Conservation (phyloP, 2,797 vertebrate species). For the Macropus fuliginosus region DNA sequence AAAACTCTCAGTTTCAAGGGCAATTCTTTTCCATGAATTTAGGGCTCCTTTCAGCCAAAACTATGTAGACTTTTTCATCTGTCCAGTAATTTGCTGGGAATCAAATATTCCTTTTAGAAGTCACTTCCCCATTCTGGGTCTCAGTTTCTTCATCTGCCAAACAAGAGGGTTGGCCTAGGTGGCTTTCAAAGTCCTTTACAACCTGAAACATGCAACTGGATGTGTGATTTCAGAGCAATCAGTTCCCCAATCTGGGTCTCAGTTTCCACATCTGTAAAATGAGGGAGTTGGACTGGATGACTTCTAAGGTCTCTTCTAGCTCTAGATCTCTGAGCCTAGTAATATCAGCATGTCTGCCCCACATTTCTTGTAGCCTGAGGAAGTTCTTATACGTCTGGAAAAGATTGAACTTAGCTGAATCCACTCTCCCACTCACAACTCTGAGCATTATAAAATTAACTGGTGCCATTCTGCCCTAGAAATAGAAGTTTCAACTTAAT, state of each 20-base stretch:
- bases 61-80: background rate
- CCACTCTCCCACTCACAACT: background rate
- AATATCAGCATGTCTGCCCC: background rate
- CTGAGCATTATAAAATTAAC: constrained; percentile 45
- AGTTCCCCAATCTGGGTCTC: background rate
- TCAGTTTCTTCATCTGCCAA: background rate
- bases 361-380: background rate
- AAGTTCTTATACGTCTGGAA: background rate
- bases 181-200: background rate
- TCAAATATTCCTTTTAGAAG: constrained; percentile 1
- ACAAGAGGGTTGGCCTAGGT: background rate
- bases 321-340: background rate
- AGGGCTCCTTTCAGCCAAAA: constrained; percentile 33
- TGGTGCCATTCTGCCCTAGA: background rate
- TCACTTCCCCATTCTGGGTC: background rate
- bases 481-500: constrained; percentile 25
- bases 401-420: constrained; percentile 42
- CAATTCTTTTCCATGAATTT: constrained; percentile 6
- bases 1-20: constrained; percentile 19
- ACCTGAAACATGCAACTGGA: background rate
- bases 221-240: background rate
- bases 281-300: background rate
- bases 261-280: background rate
- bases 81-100: constrained; percentile 27
- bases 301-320: background rate